phyloP scores from a whole-genome alignment of 2,888 invertebrate genomes.

The Hyppa rectilinea region DNA sequence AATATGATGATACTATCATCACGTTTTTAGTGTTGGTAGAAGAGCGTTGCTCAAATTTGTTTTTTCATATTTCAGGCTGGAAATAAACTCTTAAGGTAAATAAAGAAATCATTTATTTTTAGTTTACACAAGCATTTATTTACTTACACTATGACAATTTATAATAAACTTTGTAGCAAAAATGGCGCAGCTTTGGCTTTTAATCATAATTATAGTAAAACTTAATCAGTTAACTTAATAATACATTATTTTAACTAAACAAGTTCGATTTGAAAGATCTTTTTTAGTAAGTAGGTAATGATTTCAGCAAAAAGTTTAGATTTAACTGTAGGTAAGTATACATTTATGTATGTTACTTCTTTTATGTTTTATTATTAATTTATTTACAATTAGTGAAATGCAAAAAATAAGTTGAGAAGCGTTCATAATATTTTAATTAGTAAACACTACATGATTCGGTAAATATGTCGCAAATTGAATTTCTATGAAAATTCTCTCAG shows the following conservation, averaged over 20 bases:
- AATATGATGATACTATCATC: no score
- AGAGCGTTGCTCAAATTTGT: not conserved
- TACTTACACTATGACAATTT: conserved; percentile 29
- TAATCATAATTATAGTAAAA: conserved; percentile 26
- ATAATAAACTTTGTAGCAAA: conserved; percentile 51
- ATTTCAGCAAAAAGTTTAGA: no score
- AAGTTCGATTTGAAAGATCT: conserved; percentile 8
- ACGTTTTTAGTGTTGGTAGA: not conserved
- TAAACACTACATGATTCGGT: conserved; percentile 1
- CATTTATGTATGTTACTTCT: conserved; percentile 8
- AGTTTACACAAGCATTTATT: conserved; percentile 46
- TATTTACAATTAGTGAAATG: conserved; percentile 16
- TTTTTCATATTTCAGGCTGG: not conserved
- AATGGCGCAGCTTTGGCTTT: conserved; percentile 51
- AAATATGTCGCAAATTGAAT: conserved; percentile 12
- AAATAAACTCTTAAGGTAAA: conserved; percentile 3
- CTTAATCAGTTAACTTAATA: conserved; percentile 17
- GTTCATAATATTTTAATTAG: not conserved
- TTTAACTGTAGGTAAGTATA: not conserved
- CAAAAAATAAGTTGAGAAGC: conserved; percentile 7
- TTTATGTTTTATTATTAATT: not conserved
- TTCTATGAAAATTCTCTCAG: conserved; percentile 12
- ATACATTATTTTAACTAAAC: conserved; percentile 26
- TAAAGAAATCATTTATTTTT: conserved; percentile 37
- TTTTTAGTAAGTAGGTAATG: no score